phyloP scores from a whole-genome alignment of 2,797 vertebrate species.

The Anniella stebbinsi region DNA sequence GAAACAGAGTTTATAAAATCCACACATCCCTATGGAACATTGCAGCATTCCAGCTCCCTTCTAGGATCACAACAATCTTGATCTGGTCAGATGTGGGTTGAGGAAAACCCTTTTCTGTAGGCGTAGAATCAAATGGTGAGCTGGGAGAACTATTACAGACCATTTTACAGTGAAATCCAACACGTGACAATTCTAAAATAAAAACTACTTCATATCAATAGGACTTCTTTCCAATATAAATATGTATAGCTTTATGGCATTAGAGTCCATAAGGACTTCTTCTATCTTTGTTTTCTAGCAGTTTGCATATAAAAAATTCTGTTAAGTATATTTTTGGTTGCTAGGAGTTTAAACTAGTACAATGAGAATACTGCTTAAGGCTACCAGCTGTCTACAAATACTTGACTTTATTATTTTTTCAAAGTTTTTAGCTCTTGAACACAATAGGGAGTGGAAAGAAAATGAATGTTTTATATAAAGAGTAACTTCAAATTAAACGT shows the following conservation, averaged over 20 bases:
- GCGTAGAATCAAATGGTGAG: background rate
- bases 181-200: background rate
- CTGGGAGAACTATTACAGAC: background rate
- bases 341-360: slow-evolving; percentile 69
- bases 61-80: no score
- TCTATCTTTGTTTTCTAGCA: slow-evolving; percentile 55
- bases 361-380: slow-evolving; percentile 69
- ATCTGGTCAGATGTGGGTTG: no score
- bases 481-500: slow-evolving; percentile 57
- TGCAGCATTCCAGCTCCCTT: no score
- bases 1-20: no score
- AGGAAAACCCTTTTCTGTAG: background rate
- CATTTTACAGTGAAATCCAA: background rate
- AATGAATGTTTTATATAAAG: slow-evolving; percentile 67
- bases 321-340: slow-evolving; percentile 56
- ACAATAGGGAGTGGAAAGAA: slow-evolving; percentile 68
- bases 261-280: slow-evolving; percentile 41
- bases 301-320: slow-evolving; percentile 38
- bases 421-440: slow-evolving; percentile 69
- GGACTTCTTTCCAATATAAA: background rate
- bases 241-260: background rate
- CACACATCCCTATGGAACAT: no score
- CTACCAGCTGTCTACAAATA: slow-evolving; percentile 75
- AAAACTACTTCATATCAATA: background rate
- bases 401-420: slow-evolving; percentile 70